phyloP scores from a whole-genome alignment of 2,113 vertebrate species.

The Fregetta grallaria region DNA sequence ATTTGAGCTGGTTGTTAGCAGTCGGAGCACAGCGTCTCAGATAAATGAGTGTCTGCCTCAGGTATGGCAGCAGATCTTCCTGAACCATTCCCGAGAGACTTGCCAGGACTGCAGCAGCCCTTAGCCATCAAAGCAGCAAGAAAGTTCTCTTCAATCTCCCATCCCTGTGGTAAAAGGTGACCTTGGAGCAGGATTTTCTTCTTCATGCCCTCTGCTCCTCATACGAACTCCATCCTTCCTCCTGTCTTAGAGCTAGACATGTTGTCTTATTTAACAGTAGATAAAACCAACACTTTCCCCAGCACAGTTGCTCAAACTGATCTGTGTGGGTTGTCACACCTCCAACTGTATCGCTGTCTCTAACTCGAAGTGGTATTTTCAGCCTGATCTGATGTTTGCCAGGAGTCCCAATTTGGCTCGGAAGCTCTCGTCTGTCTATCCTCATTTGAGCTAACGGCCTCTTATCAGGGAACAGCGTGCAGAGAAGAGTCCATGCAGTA shows the following conservation, averaged over 20 bases:
- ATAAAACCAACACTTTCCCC: neutral
- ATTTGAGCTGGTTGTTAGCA: constrained; percentile 91
- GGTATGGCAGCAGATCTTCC: constrained; percentile 85
- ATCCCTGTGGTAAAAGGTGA: constrained; percentile 78
- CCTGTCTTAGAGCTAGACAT: neutral
- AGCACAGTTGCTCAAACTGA: neutral
- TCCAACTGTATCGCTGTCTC: neutral
- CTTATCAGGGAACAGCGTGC: neutral
- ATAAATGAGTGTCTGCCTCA: constrained; percentile 85
- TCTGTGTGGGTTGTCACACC: constrained; percentile 30
- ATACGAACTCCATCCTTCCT: neutral
- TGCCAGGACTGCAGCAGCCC: constrained; percentile 66
- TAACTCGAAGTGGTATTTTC: constrained; percentile 29
- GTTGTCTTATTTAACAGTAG: constrained; percentile 23
- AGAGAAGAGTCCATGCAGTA: neutral
- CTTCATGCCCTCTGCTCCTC: neutral
- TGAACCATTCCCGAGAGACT: constrained; percentile 77
- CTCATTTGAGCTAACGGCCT: neutral
- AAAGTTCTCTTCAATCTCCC: constrained; percentile 70
- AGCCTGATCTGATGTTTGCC: constrained; percentile 29
- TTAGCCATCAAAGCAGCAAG: constrained; percentile 55
- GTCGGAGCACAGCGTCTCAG: constrained; percentile 74
- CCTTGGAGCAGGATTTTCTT: constrained; percentile 73
- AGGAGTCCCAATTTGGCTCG: constrained; percentile 25
- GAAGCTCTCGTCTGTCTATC: neutral